These are phyloP conservation scores for Uropsilus gracilis DNA, from an alignment of 2,113 vertebrate genomes.

Conservation along the genomic window DNA sequence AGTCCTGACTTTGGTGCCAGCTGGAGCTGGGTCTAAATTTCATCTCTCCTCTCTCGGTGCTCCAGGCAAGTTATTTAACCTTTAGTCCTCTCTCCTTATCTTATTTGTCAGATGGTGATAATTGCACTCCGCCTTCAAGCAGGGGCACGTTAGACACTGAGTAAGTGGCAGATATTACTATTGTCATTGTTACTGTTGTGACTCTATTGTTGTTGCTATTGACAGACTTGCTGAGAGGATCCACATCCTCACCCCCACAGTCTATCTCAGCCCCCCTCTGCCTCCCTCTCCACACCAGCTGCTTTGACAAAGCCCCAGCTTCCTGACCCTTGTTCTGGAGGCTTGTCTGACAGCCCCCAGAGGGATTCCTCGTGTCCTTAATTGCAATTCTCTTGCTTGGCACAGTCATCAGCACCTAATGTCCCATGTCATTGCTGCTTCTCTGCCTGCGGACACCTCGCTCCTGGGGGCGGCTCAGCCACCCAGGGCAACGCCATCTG, in stretches of 20 bases:
- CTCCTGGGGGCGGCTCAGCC: constrained; percentile 22
- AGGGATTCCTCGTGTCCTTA: constrained; percentile 60
- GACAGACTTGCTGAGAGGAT: background rate
- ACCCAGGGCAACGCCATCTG: constrained; percentile 53
- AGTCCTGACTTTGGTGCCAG: background rate
- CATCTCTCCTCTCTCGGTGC: background rate
- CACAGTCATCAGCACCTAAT: constrained; percentile 79
- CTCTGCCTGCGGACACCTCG: constrained; percentile 46
- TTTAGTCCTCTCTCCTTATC: background rate
- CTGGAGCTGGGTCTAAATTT: background rate
- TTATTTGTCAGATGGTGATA: background rate
- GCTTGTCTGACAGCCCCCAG: constrained; percentile 63
- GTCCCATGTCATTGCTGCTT: constrained; percentile 81
- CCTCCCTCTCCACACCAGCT: background rate
- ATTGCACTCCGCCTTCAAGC: accelerated
- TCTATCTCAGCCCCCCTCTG: background rate
- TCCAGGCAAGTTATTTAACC: background rate
- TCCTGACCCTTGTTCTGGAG: constrained; percentile 63
- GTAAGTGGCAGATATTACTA: background rate
- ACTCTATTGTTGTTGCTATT: background rate
- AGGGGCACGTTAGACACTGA: background rate
- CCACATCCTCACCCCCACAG: background rate
- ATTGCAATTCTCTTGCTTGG: constrained; percentile 78
- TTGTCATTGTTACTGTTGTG: no score
- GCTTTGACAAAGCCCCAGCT: background rate